A percentile compares a stretch with the other conserved stretches of the same genome.
phyloP scores from a whole-genome alignment of 2,888 invertebrate genomes.

The Troilus luridus region DNA sequence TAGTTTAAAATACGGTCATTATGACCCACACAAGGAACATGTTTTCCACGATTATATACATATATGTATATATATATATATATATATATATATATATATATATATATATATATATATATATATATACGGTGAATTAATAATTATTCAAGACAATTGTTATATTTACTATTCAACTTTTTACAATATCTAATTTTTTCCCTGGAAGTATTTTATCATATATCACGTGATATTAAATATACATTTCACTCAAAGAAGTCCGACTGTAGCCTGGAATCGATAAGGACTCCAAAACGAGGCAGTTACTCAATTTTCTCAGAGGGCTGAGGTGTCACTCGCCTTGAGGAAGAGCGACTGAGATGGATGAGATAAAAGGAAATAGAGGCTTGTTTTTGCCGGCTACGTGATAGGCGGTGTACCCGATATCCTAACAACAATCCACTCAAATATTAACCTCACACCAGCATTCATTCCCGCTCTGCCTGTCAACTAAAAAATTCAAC shows the following conservation, averaged over 20 bases:
- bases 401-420: neutral
- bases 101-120: too few relatives aligned
- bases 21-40: too few relatives aligned
- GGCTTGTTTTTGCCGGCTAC: neutral
- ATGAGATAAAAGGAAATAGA: slow-evolving; percentile 27
- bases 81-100: too few relatives aligned
- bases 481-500: slow-evolving; percentile 29
- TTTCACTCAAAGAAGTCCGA: neutral
- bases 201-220: too few relatives aligned
- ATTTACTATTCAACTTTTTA: too few relatives aligned
- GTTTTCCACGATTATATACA: too few relatives aligned
- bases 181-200: too few relatives aligned
- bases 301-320: neutral
- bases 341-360: neutral
- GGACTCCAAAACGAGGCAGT: neutral
- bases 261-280: neutral
- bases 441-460: neutral
- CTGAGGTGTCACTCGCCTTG: neutral
- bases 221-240: too few relatives aligned
- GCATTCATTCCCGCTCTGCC: neutral
- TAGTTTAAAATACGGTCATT: too few relatives aligned
- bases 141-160: too few relatives aligned
- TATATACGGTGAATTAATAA: too few relatives aligned
- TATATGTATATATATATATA: too few relatives aligned
- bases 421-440: neutral